A percentile compares a stretch with the other conserved stretches of the same genome.
These are phyloP conservation scores for Cheirogaleus medius DNA, from an alignment of 2,113 vertebrate species.

Conservation along the genomic window DNA sequence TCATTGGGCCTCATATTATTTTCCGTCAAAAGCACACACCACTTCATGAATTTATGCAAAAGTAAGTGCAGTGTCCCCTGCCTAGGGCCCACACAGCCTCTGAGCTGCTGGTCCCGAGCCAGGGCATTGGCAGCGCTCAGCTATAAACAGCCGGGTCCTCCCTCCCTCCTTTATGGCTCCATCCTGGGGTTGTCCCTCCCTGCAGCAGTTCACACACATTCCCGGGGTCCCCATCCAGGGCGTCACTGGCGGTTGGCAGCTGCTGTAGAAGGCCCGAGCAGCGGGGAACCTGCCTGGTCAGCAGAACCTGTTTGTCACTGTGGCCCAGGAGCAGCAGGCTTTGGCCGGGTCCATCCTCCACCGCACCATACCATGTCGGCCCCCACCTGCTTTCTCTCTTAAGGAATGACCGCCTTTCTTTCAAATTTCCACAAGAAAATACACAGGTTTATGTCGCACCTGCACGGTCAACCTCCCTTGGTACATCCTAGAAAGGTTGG, in stretches of 20 bases:
- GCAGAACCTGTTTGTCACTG: background rate
- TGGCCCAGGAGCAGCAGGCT: background rate
- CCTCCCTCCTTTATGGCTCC: background rate
- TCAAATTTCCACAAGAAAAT: background rate
- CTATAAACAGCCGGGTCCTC: too few relatives aligned
- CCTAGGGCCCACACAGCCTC: background rate
- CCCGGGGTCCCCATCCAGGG: too few relatives aligned
- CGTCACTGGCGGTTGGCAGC: background rate
- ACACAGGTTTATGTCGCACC: background rate
- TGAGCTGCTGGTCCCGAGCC: background rate
- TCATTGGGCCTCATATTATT: background rate
- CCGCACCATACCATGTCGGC: too few relatives aligned
- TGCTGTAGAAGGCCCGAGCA: background rate
- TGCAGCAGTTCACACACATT: background rate
- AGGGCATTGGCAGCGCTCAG: too few relatives aligned
- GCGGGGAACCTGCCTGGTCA: too few relatives aligned
- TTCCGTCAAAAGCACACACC: background rate
- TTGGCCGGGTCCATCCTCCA: background rate
- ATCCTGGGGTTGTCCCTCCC: background rate
- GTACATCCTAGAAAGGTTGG: background rate
- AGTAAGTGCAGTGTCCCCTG: too few relatives aligned
- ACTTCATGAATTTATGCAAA: background rate
- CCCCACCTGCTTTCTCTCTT: background rate
- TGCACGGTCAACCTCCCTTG: background rate
- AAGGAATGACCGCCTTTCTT: background rate